Conservation (phyloP, 2,888 invertebrate species). For the Drosophila gaucha region DNA sequence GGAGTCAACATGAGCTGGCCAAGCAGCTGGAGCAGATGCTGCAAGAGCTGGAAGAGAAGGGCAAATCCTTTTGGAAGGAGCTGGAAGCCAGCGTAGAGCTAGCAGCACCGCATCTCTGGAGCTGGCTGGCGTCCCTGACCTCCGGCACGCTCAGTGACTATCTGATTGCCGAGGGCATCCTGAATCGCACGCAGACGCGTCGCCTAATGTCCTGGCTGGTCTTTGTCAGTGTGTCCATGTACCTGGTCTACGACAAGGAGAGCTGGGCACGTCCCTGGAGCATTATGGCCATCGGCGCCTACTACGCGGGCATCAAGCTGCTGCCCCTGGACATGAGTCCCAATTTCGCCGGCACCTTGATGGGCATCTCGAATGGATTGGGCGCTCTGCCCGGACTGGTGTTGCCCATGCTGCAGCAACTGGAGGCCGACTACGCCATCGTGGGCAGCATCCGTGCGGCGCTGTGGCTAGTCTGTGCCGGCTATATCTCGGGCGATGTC, state of each 20-base stretch:
- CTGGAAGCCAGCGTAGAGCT: slow-evolving; percentile 85
- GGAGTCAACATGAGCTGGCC: slow-evolving; percentile 85
- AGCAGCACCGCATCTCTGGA: slow-evolving; percentile 86
- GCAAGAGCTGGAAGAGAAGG: slow-evolving; percentile 23
- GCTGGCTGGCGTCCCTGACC: slow-evolving; percentile 86
- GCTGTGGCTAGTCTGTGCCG: slow-evolving; percentile 57
- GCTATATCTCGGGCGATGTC: slow-evolving; percentile 62
- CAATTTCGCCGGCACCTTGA: slow-evolving; percentile 88
- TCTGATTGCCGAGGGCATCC: slow-evolving; percentile 85
- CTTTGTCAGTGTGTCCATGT: slow-evolving; percentile 86
- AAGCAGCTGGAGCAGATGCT: slow-evolving; percentile 47
- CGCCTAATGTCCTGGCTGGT: slow-evolving; percentile 86
- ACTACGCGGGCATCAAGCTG: slow-evolving; percentile 88
- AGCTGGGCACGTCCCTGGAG: slow-evolving; percentile 33
- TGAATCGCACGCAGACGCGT: slow-evolving; percentile 70
- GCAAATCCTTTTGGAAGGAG: slow-evolving; percentile 43
- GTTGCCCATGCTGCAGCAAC: slow-evolving; percentile 85
- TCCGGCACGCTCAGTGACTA: slow-evolving; percentile 89
- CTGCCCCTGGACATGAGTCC: slow-evolving; percentile 88
- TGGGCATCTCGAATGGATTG: slow-evolving; percentile 89
- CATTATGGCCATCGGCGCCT: slow-evolving; percentile 87
- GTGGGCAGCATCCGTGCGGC: slow-evolving; percentile 85
- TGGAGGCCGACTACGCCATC: slow-evolving; percentile 75
- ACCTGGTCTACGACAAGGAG: slow-evolving; percentile 15
- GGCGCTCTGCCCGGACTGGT: slow-evolving; percentile 89